Base-by-base conservation (phyloP, 1,140 invertebrate genomes). In the Zaprionus tsacasi region DNA sequence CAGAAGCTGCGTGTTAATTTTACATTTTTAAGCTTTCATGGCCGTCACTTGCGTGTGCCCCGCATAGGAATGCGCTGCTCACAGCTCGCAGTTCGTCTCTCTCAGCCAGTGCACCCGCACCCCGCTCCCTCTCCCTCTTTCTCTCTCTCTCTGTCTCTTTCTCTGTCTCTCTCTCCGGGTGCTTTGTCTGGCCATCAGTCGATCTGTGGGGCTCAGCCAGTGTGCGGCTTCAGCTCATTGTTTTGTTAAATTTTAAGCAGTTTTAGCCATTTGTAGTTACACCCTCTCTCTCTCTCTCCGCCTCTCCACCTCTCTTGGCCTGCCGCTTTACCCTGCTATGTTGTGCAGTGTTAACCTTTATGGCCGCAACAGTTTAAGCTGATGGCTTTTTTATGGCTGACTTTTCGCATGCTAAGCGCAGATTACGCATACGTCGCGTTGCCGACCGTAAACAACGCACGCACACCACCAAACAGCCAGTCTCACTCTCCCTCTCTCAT, bases 1-100 rank as follows among this genome's bases (percentile, higher is more conserved):
- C 85, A 88, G 85, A 88, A 88, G 85, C 85, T 89, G 85, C 85
- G 85, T 88, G 85, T 88, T 88, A 88, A 89, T 88, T 88, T 89
- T 81, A 88, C 85, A 88, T 88, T 88, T 88, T 85, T 89, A 88
- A 86, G 85, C 85, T 89, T 88, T 88, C 85, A 89, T 88, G 85
- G 85, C 76, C 85, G 72, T 89, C 85, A 88, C 81, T 88, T 88
- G 85, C 85, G 85, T 88, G 85, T 52, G 43, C 52, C 43, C 54
- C 70, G 77, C 79, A 82, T 82, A 69, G 82, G 82, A 86, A 86
- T 87, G 76, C 76, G 66, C 74, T 54, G n/a, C 56, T 2, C 33
- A 7, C 33, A 1, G 21, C 40, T 21, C 11, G 13, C 57, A 33
- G 6, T 52, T 45, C n/a, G 13, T 6, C 40, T 43, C 21, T 1